phyloP scores from a whole-genome alignment of 2,888 invertebrate genomes.

The Drosophila formosana region DNA sequence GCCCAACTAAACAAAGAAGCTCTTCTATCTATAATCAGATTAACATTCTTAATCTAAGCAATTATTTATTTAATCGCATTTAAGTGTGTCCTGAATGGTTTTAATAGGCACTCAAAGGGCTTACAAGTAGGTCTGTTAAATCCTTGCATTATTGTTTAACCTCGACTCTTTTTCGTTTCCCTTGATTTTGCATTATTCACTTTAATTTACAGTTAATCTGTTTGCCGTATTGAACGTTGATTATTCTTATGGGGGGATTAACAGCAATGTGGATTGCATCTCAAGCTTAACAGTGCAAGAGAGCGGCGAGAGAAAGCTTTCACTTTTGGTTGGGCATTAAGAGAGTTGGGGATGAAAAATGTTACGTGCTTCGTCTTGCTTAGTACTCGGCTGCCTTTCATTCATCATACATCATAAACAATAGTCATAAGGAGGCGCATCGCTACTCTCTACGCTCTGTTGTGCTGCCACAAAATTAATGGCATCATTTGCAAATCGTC shows the following conservation, averaged over 20 bases:
- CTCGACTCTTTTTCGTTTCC: background rate
- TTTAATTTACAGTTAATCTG: slow-evolving; percentile 12
- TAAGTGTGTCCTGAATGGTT: background rate
- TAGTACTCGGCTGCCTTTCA: slow-evolving; percentile 20
- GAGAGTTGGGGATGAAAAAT: slow-evolving; percentile 27
- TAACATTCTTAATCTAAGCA: slow-evolving; percentile 5
- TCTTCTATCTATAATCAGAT: slow-evolving; percentile 4
- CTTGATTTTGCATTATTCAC: background rate
- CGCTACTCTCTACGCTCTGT: background rate
- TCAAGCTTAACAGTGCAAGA: slow-evolving; percentile 62
- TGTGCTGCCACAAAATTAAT: slow-evolving; percentile 53
- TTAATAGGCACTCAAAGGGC: background rate
- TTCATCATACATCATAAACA: slow-evolving; percentile 51
- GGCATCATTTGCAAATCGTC: slow-evolving; percentile 74
- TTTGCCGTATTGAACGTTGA: background rate
- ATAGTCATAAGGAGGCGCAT: slow-evolving; percentile 33
- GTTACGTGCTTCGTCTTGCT: slow-evolving; percentile 23
- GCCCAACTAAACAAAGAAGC: background rate
- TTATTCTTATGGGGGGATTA: slow-evolving; percentile 23
- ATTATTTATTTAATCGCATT: background rate
- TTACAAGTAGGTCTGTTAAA: background rate
- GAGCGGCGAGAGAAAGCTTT: slow-evolving; percentile 60
- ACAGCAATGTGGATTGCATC: slow-evolving; percentile 63
- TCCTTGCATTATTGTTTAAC: background rate
- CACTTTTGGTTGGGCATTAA: slow-evolving; percentile 10